Percentiles rank a stretch among this genome's conserved stretches.
Evolutionary conservation across 92 coral and sea anemone genomes (phyloP).

Genomic region (Epizoanthus fatuus): DNA sequence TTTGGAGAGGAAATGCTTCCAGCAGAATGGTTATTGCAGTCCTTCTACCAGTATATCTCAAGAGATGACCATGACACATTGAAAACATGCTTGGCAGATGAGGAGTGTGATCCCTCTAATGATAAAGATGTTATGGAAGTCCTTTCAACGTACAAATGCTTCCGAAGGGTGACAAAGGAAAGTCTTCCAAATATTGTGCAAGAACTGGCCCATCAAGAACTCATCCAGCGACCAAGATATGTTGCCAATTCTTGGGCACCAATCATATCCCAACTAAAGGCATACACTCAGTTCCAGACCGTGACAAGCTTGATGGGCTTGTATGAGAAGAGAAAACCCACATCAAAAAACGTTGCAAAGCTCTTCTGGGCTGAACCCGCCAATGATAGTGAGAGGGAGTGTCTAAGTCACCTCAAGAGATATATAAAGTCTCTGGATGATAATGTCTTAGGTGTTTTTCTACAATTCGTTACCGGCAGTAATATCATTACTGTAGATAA

Average conservation of each 20-base stretch:
- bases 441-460: constrained; percentile 20
- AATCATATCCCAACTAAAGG: constrained; percentile 31
- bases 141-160: constrained; percentile 53
- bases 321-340: constrained; percentile 47
- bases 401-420: constrained; percentile 48
- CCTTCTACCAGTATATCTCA: constrained; percentile 49
- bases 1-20: constrained; percentile 50
- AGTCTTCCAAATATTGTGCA: constrained; percentile 41
- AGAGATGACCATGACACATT: constrained; percentile 57
- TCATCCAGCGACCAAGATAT: constrained; percentile 63
- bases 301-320: constrained; percentile 33
- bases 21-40: constrained; percentile 24
- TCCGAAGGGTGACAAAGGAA: constrained; percentile 50
- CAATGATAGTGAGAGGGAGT: constrained; percentile 53
- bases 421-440: constrained; percentile 55
- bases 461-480: constrained; percentile 52
- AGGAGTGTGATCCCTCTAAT: constrained; percentile 45
- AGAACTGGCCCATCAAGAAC: constrained; percentile 66
- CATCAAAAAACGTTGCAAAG: constrained; percentile 51
- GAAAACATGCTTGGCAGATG: constrained; percentile 43
- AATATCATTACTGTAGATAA: constrained; percentile 35
- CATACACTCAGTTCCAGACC: constrained; percentile 32
- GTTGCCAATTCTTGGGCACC: constrained; percentile 63
- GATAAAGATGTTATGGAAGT: constrained; percentile 63
- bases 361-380: constrained; percentile 48